Evolutionary conservation across 1,140 invertebrate genomes (phyloP).

Genomic region (Tenebrio molitor): DNA sequence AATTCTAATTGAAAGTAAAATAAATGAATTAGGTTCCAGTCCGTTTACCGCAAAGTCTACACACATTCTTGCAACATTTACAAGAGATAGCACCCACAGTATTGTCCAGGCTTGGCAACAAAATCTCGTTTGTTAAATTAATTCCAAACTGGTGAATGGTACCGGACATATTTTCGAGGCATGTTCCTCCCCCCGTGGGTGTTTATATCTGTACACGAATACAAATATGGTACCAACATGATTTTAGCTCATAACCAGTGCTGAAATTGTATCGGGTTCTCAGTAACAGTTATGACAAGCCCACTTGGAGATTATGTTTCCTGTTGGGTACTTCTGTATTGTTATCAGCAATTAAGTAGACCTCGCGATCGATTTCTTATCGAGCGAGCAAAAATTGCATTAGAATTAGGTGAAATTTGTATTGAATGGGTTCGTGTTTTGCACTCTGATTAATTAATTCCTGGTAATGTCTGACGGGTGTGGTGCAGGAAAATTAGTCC

Average conservation of each 20-base stretch:
- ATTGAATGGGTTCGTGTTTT: neutral
- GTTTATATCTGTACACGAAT: neutral
- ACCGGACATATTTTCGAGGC: neutral
- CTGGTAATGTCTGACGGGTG: too few species aligned
- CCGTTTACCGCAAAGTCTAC: neutral
- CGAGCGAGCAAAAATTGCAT: neutral
- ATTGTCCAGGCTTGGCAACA: neutral
- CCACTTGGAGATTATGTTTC: too few species aligned
- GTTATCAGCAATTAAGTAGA: too few species aligned
- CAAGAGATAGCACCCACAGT: neutral
- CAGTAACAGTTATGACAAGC: too few species aligned
- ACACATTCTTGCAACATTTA: slow-evolving; percentile 4
- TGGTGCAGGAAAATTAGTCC: too few species aligned
- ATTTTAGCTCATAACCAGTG: neutral
- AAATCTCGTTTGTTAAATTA: neutral
- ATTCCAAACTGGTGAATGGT: neutral
- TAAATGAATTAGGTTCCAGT: slow-evolving; percentile 25
- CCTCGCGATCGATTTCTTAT: neutral
- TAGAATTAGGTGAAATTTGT: neutral
- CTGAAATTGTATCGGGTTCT: too few species aligned
- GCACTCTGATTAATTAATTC: neutral
- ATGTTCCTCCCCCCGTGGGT: neutral
- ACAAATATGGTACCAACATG: neutral
- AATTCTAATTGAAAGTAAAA: slow-evolving; percentile 37
- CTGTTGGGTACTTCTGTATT: too few species aligned